These are phyloP conservation scores for Ariopsis seemanni DNA, from an alignment of 2,113 vertebrate species.

Conservation along the genomic window DNA sequence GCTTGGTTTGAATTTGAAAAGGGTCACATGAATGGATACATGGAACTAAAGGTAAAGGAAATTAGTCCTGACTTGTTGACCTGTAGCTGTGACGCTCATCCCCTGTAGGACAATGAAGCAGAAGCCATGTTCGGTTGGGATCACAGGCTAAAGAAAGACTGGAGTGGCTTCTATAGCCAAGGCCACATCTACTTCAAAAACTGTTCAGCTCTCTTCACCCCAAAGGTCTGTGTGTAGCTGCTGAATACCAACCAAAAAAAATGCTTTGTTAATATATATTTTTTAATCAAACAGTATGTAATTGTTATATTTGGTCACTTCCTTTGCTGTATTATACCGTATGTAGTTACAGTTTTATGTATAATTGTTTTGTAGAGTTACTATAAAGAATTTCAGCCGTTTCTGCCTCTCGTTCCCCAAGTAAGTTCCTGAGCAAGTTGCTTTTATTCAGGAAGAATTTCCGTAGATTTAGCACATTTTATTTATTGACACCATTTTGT, in stretches of 20 bases:
- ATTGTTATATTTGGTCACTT: not conserved
- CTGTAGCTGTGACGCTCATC: not conserved
- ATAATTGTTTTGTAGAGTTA: constrained; percentile 71
- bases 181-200: constrained; percentile 76
- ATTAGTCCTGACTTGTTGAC: not conserved
- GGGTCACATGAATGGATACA: not conserved
- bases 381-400: constrained; percentile 76
- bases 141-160: constrained; percentile 77
- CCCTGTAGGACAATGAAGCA: constrained; percentile 77
- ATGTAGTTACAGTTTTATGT: not conserved
- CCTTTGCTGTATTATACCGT: not conserved
- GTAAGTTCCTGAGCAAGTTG: constrained; percentile 51
- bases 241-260: not conserved
- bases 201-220: constrained; percentile 81
- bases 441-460: not conserved
- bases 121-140: constrained; percentile 78
- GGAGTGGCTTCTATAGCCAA: constrained; percentile 85
- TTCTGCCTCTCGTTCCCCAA: constrained; percentile 73
- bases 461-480: not conserved
- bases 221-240: constrained; percentile 72
- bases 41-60: not conserved
- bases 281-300: not conserved
- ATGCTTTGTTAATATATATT: too few relatives aligned
- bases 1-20: not conserved
- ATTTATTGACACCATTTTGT: not conserved